A percentile compares a stretch with the other conserved stretches of the same genome.
Conservation (phyloP, 2,113 vertebrate genomes). For the Cyprinodon variegatus region DNA sequence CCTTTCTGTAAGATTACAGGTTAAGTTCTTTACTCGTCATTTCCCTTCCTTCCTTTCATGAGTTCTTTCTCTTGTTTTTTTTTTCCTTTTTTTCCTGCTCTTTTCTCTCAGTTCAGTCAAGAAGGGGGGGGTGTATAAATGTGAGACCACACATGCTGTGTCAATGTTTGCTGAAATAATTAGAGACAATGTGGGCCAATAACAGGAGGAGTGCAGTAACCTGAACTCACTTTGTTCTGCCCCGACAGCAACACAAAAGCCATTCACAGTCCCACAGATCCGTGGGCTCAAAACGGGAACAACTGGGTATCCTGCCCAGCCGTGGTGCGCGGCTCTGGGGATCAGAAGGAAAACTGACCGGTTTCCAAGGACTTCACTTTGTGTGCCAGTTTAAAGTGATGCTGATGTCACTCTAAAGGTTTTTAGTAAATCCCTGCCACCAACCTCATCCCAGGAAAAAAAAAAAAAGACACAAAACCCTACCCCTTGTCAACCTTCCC, state of each 20-base stretch:
- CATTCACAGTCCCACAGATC: conserved; percentile 63
- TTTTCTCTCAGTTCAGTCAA: conserved; percentile 27
- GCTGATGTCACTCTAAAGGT: conserved; percentile 61
- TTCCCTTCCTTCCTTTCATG: conserved; percentile 24
- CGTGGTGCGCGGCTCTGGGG: background rate
- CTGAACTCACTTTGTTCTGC: conserved; percentile 76
- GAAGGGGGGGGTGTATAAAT: conserved; percentile 45
- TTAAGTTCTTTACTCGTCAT: conserved; percentile 16
- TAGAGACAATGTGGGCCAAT: conserved; percentile 73
- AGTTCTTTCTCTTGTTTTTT: background rate
- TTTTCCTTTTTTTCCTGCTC: conserved; percentile 19
- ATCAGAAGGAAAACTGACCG: conserved; percentile 36
- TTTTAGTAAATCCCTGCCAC: conserved; percentile 50
- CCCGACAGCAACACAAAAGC: conserved; percentile 71
- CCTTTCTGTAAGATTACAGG: conserved; percentile 17
- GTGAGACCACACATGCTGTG: conserved; percentile 80
- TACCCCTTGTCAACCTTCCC: conserved; percentile 38
- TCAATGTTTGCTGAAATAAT: conserved; percentile 79
- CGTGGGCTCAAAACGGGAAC: conserved; percentile 30
- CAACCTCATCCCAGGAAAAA: conserved; percentile 7
- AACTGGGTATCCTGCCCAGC: conserved; percentile 48
- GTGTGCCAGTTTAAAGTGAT: conserved; percentile 41
- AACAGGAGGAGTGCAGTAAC: conserved; percentile 72
- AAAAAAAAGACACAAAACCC: conserved; percentile 8
- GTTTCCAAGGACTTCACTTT: conserved; percentile 32